Evolutionary conservation across 1,140 invertebrate species (phyloP).

Genomic region (Drosophila erecta): DNA sequence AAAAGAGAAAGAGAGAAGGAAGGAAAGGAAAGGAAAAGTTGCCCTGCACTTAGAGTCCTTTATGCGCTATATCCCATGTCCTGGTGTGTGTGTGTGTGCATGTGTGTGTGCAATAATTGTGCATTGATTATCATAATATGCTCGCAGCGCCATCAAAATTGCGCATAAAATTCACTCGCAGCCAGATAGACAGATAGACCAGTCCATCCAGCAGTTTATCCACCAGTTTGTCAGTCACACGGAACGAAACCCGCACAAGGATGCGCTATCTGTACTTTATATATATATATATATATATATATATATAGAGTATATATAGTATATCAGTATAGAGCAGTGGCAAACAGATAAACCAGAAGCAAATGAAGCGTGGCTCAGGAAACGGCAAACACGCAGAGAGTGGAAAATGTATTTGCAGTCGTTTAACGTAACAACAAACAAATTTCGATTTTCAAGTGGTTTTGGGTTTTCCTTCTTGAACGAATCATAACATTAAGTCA

Average conservation of each 20-base stretch:
- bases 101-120: conserved; percentile 61
- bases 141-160: conserved; percentile 59
- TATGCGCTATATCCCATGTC: conserved; percentile 13
- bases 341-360: conserved; percentile 24
- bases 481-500: not conserved
- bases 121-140: conserved; percentile 70
- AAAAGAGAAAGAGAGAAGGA: conserved; percentile 8
- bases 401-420: conserved; percentile 3
- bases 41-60: conserved; percentile 26
- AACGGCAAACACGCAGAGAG: not conserved
- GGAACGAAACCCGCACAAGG: conserved; percentile 1
- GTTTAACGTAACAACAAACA: not conserved
- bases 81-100: conserved; percentile 1
- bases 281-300: not conserved
- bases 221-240: conserved; percentile 21
- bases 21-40: conserved; percentile 21
- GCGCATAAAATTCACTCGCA: conserved; percentile 48
- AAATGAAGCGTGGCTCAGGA: conserved; percentile 28
- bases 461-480: not conserved
- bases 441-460: not conserved
- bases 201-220: conserved; percentile 28
- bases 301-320: not conserved
- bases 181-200: conserved; percentile 1
- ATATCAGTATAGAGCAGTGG: not conserved
- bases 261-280: no score